A percentile compares a stretch with the other conserved stretches of the same genome.
Conservation (phyloP, 2,888 invertebrate genomes). For the Parnassius smintheus region DNA sequence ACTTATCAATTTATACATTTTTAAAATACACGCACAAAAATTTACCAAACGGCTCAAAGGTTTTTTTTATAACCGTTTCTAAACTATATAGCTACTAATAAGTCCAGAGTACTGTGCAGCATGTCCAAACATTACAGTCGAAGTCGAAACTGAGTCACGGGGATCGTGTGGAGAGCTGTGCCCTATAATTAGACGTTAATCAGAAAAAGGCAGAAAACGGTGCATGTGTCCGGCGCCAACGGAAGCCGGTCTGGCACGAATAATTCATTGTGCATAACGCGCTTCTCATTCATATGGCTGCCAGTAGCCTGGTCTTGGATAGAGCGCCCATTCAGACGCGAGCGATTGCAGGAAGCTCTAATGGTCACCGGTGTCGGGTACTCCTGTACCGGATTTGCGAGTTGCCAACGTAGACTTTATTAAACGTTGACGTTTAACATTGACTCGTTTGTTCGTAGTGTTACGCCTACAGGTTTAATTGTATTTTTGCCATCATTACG, state of each 20-base stretch:
- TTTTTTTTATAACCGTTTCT: constrained; percentile 29
- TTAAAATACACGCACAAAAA: no score
- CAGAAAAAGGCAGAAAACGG: constrained; percentile 69
- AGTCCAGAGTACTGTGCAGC: constrained; percentile 53
- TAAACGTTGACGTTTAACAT: constrained; percentile 16
- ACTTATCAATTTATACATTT: no score
- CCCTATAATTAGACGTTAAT: constrained; percentile 78
- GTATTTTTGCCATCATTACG: constrained; percentile 16
- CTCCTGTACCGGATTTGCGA: constrained; percentile 66
- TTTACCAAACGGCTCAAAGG: no score
- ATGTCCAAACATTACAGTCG: constrained; percentile 28
- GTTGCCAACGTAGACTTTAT: constrained; percentile 33
- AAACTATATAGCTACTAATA: constrained; percentile 50
- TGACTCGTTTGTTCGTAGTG: constrained; percentile 14
- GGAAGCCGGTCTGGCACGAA: constrained; percentile 73
- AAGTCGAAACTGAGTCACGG: constrained; percentile 65
- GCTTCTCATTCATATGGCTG: constrained; percentile 62
- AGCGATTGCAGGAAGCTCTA: constrained; percentile 69
- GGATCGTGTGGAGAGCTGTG: constrained; percentile 64
- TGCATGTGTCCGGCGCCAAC: constrained; percentile 69
- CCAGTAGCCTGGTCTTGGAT: constrained; percentile 46
- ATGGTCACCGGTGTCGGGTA: constrained; percentile 53
- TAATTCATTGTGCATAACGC: constrained; percentile 67
- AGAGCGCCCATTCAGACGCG: constrained; percentile 52
- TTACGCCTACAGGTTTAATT: constrained; percentile 23